Percentiles rank a stretch among this genome's conserved stretches.
Evolutionary conservation across 2,113 vertebrate species (phyloP).

Genomic region (Paraplagusia blochii): DNA sequence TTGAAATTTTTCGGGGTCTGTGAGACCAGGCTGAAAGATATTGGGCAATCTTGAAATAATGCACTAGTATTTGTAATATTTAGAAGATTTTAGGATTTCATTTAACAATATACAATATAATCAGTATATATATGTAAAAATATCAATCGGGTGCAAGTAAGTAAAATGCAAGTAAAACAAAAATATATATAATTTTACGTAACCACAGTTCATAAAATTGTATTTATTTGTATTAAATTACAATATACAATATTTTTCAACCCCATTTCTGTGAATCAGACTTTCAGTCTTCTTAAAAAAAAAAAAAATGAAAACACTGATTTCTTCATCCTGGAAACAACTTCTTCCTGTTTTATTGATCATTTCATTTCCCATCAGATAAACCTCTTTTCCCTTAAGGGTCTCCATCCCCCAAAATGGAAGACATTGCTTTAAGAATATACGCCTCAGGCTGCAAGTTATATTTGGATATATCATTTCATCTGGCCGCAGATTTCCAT

Average conservation of each 20-base stretch:
- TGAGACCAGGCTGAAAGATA: not conserved
- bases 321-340: not conserved
- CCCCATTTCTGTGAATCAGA: too few species aligned
- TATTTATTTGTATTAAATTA: too few species aligned
- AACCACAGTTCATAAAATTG: too few species aligned
- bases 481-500: conserved; percentile 20
- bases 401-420: not conserved
- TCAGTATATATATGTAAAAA: too few species aligned
- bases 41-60: not conserved
- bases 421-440: conserved; percentile 5
- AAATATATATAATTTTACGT: too few species aligned
- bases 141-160: too few species aligned
- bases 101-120: too few species aligned
- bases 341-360: conserved; percentile 3
- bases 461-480: conserved; percentile 29
- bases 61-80: too few species aligned
- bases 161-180: too few species aligned
- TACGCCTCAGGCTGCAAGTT: conserved; percentile 22
- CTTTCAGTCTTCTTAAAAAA: not conserved
- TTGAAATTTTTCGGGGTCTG: too few species aligned
- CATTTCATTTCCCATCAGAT: conserved; percentile 3
- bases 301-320: not conserved
- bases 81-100: too few species aligned
- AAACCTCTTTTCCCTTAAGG: conserved; percentile 2
- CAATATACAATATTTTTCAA: too few species aligned